Evolutionary conservation across 1,140 invertebrate species (phyloP).

Genomic region (Drosophila ananassae): DNA sequence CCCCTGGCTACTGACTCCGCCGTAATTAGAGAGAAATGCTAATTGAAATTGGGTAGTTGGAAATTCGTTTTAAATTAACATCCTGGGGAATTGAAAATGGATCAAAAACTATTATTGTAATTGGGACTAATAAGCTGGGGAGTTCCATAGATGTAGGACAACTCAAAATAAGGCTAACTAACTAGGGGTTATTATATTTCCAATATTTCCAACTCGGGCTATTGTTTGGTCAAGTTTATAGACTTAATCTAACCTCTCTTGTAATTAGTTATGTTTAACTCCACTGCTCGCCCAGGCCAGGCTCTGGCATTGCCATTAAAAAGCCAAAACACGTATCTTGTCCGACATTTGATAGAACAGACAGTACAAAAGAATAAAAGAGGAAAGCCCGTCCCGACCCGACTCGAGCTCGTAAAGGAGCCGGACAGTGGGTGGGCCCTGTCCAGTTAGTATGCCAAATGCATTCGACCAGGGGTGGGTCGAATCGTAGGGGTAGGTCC

Average conservation of each 20-base stretch:
- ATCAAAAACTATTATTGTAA: background rate
- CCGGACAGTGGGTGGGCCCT: constrained; percentile 21
- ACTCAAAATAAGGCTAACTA: background rate
- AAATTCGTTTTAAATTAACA: constrained; percentile 17
- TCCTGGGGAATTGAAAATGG: constrained; percentile 13
- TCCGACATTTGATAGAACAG: constrained; percentile 59
- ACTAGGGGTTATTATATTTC: no score
- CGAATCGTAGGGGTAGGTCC: constrained; percentile 4
- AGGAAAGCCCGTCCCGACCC: constrained; percentile 24
- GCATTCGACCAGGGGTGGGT: constrained; percentile 41
- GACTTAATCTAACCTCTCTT: constrained; percentile 1
- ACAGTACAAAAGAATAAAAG: constrained; percentile 20
- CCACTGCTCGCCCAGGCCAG: constrained; percentile 5
- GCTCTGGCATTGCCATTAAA: constrained; percentile 51
- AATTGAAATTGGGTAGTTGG: constrained; percentile 50
- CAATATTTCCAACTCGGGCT: background rate
- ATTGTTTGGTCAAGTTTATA: background rate
- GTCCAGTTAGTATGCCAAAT: constrained; percentile 52
- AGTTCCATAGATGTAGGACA: background rate
- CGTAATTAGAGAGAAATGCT: constrained; percentile 36
- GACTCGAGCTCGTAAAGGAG: constrained; percentile 62
- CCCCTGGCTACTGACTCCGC: constrained; percentile 23
- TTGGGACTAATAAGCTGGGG: background rate
- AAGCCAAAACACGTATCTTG: constrained; percentile 69
- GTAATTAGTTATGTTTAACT: constrained; percentile 56